Conservation (phyloP, 2,797 vertebrate species). For the Nothura maculosa region DNA sequence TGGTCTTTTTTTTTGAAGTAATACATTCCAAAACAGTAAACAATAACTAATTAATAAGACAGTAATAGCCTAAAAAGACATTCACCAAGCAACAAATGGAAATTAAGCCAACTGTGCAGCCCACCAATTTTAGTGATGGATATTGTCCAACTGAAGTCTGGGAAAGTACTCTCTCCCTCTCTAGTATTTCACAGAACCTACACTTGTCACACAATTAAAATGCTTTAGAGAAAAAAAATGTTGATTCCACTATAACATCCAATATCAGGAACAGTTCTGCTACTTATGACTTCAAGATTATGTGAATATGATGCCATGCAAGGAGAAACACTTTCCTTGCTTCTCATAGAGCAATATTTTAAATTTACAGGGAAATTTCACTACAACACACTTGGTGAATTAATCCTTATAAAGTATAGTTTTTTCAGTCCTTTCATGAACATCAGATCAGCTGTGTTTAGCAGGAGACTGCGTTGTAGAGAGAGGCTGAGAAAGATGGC, state of each 20-base stretch:
- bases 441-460: background rate
- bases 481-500: background rate
- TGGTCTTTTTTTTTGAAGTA: background rate
- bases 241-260: conserved; percentile 8
- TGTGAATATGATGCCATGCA: background rate
- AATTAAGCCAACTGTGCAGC: background rate
- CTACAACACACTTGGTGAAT: background rate
- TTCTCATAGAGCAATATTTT: background rate
- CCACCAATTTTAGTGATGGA: background rate
- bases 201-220: conserved; percentile 18
- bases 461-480: background rate
- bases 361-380: background rate
- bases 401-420: background rate
- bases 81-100: background rate
- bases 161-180: background rate
- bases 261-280: background rate
- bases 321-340: background rate
- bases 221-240: background rate
- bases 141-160: background rate
- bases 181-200: conserved; percentile 20
- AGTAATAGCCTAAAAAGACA: background rate
- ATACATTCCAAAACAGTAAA: background rate
- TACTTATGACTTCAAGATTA: background rate
- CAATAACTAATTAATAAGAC: conserved; percentile 1
- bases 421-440: background rate